Evolutionary conservation across 2,797 vertebrate genomes (phyloP), one percentile per base, ranked within the genome.

Genomic region (Podarcis lilfordi): DNA sequence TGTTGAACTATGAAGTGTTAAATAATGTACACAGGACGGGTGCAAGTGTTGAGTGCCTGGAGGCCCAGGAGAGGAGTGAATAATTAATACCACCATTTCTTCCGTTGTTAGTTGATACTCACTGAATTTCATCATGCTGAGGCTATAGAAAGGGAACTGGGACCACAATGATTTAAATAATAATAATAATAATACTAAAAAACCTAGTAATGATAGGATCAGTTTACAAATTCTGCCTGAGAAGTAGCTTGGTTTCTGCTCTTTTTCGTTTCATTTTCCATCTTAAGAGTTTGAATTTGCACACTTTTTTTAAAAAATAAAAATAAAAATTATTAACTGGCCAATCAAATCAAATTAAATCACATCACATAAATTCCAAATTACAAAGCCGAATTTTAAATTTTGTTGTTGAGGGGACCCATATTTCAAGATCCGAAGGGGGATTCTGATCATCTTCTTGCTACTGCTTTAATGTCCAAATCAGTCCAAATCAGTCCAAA

Each of bases 1-100:
- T 84, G 68, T 82, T 80, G 80, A 91, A 40, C 37, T 86, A 64
- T n/a, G 21, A 84, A 80, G n/a, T 43, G 87, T 29, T 76, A 88
- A 94, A 92, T 86, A 88, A 92, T 82, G 84, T 92, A 23, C n/a
- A 72, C 61, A 55, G 61, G 87, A 93, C 86, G 1, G 29, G 23
- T 86, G 5, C 43, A 32, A 75, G 50, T 86, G 40, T 9, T 89
- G 79, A 83, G 75, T 45, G 50, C 76, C 84, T 85, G 23, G 25
- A 86, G 83, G 79, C 27, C 59, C 9, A 17, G 27, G 66, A 89
- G 19, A 76, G 4, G 8, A 13, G 2, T 88, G 17, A 90, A 75
- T 86, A 89, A 90, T 55, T 89, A 85, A 40, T 37, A 86, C 2
- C 6, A 61, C 35, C 0, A 0, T 50, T 84, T 79, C 15, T 84